These are phyloP conservation scores for Falco punctatus DNA, from an alignment of 2,113 vertebrate genomes.

Conservation along the genomic window DNA sequence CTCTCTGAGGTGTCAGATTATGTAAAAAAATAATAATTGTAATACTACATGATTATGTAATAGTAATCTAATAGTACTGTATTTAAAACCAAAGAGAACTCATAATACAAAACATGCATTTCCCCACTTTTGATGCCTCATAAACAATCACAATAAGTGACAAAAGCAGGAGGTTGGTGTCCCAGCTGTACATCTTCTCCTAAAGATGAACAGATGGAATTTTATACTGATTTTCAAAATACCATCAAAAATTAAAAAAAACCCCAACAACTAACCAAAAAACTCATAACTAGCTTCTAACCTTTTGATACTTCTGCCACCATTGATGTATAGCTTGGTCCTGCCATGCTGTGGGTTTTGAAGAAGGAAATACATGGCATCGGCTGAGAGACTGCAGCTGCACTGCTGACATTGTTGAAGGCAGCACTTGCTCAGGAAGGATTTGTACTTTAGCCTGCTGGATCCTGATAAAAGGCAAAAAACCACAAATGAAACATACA, in stretches of 20 bases:
- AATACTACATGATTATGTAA: neutral
- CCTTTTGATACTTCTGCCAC: conserved; percentile 91
- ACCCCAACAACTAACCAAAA: neutral
- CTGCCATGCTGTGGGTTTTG: conserved; percentile 74
- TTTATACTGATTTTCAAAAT: neutral
- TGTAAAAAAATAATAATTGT: neutral
- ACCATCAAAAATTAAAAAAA: neutral
- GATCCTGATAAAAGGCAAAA: conserved; percentile 76
- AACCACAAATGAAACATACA: neutral
- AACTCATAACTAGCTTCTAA: conserved; percentile 46
- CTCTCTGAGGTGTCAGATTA: neutral
- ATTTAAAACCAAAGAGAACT: neutral
- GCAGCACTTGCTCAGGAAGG: conserved; percentile 91
- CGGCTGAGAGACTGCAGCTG: conserved; percentile 85
- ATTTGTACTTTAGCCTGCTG: conserved; percentile 96
- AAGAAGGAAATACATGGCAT: conserved; percentile 79
- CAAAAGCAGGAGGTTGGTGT: neutral
- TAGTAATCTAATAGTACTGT: neutral
- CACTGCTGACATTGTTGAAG: conserved; percentile 87
- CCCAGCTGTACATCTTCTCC: neutral
- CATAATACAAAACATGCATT: neutral
- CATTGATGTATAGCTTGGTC: conserved; percentile 79
- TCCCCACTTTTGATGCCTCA: neutral
- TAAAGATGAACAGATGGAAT: neutral
- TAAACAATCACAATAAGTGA: neutral